These are phyloP conservation scores for Eleginops maclovinus DNA, from an alignment of 2,113 vertebrate genomes.

Conservation along the genomic window DNA sequence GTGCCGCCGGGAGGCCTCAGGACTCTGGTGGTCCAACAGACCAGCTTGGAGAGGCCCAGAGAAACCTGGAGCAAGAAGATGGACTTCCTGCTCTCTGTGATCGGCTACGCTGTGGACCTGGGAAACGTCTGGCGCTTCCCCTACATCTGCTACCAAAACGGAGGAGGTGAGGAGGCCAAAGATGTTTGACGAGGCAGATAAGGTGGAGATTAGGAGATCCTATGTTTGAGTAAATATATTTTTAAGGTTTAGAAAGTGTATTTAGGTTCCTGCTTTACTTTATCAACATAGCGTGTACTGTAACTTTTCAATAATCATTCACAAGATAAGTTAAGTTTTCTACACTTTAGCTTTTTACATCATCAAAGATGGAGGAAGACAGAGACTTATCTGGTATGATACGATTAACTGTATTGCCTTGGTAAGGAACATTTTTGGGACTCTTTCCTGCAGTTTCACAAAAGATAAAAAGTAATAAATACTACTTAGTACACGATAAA, in stretches of 20 bases:
- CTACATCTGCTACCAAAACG: conserved; percentile 98
- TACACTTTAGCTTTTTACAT: too few species aligned
- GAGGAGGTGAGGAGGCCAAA: conserved; percentile 91
- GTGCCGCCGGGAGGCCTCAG: conserved; percentile 67
- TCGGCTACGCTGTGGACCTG: conserved; percentile 97
- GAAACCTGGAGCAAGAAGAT: conserved; percentile 99
- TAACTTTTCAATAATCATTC: background rate
- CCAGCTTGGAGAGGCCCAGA: conserved; percentile 85
- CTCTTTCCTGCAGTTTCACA: too few species aligned
- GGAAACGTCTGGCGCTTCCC: conserved; percentile 99
- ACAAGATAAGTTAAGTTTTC: too few species aligned
- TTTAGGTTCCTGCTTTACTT: too few species aligned
- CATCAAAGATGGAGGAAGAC: background rate
- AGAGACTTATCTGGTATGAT: background rate
- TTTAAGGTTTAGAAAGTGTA: conserved; percentile 3
- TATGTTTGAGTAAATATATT: conserved; percentile 5
- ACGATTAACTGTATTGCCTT: too few species aligned
- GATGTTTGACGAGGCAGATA: conserved; percentile 4
- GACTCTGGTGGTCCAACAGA: conserved; percentile 88
- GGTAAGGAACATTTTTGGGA: too few species aligned
- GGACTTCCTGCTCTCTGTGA: conserved; percentile 97
- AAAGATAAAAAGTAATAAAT: too few species aligned
- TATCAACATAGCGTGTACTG: background rate
- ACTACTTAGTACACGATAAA: too few species aligned
- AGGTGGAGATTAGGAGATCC: conserved; percentile 17